Base-by-base conservation (phyloP, 2,797 vertebrate genomes). In the Orestias chungarensis region DNA sequence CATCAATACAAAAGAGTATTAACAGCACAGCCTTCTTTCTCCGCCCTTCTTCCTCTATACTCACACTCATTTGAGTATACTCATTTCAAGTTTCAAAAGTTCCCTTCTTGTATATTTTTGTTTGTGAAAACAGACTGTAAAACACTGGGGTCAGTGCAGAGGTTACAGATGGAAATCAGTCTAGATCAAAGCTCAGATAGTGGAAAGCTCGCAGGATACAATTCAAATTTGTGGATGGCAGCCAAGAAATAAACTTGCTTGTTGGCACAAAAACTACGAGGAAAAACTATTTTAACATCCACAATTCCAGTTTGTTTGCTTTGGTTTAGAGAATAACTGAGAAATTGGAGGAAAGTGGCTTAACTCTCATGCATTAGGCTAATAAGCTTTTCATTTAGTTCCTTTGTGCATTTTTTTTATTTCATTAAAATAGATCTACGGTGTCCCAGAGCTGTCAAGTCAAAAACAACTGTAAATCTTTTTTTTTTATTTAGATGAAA, bases 191-290 rank as follows among this genome's bases (percentile, higher is more conserved):
- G 29, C 31, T 38, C 42, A 61, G 68, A 47, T 3, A 10, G 20
- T 25, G 43, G 25, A 35, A 61, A 70, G 42, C 42, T 61, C 43
- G 38, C 29, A 47, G 46, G 27, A 50, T 61, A 46, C 25, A 7
- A 8, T 62, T 27, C 42, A 71, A 46, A 33, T 40, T 18, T 31
- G 8, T 50, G 59, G 46, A 50, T 29, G 18, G 17, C 17, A 20
- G 49, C 70, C 46, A 62, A 71, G 59, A 50, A 27, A 64, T 64
- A 71, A 49, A 64, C 17, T 29, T 55, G 14, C 15, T 33, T 31
- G 23, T 35, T 46, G 18, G 7, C 6, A 47, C 29, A 47, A 61
- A n/a, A 46, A n/a, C 17, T 31, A 43, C 31, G 15, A n/a, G 14
- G 20, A 23, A n/a, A 57, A 57, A 54, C 50, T 10, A 17, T 44